These are phyloP conservation scores for Hydropotes inermis DNA, from an alignment of 2,113 vertebrate genomes.

Conservation along the genomic window DNA sequence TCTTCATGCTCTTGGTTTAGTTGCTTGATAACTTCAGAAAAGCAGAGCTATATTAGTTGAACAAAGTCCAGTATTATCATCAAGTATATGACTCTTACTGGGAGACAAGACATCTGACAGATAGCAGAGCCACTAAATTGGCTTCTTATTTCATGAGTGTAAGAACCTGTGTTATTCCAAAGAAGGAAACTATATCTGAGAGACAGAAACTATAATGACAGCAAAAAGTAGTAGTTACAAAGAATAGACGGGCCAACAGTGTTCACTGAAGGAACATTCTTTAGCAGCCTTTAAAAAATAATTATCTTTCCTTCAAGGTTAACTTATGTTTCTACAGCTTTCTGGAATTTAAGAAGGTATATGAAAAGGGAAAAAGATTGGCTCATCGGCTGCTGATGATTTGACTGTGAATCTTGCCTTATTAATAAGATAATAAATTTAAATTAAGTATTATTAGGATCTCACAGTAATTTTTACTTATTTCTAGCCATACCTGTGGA, in stretches of 20 bases:
- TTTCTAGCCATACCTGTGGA: not conserved
- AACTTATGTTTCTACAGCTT: not conserved
- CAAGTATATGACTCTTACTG: not conserved
- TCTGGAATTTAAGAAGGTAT: conserved; percentile 49
- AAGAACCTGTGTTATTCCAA: conserved; percentile 10
- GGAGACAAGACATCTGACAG: not conserved
- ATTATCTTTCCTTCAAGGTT: conserved; percentile 40
- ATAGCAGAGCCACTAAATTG: not conserved
- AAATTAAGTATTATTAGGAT: not conserved
- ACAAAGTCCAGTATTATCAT: conserved; percentile 22
- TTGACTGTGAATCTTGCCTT: conserved; percentile 11
- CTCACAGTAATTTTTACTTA: conserved; percentile 32
- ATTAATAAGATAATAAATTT: not conserved
- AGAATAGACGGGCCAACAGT: not conserved
- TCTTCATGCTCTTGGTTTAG: not conserved
- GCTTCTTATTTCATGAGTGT: not conserved
- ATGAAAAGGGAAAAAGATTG: not conserved
- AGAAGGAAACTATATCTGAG: not conserved
- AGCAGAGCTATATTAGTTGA: not conserved
- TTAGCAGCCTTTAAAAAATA: not conserved
- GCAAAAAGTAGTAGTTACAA: not conserved
- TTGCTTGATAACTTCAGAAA: conserved; percentile 12
- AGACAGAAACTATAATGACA: not conserved
- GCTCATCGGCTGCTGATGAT: not conserved
- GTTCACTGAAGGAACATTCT: not conserved